Base-by-base conservation (phyloP, 2,888 invertebrate genomes). In the Drosophila atroscutellata region DNA sequence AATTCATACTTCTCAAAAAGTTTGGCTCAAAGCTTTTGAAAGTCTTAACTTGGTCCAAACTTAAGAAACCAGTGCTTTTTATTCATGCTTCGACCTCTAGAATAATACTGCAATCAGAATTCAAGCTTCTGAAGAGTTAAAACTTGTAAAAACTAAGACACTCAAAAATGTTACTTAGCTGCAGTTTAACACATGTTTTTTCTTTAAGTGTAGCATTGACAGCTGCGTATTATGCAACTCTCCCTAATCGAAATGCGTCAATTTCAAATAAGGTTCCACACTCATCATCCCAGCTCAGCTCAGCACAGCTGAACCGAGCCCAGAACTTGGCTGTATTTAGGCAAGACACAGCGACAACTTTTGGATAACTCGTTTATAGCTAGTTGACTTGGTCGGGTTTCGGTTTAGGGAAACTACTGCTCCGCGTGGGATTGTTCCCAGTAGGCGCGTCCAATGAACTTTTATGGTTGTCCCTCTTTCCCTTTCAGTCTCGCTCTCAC, bases 321-420 rank as follows among this genome's bases (percentile, higher is more conserved):
- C 71, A 64, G 65, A 64, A 59, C 72, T 75, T 81, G 76, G 63
- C 86, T 89, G 54, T 76, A 83, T 83, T 83, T 83, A 71, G 86
- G 58, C 77, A 72, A 51, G 47, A 51, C 37, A 50, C 30, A 18
- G 11, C 45, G 8, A 45, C 45, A 26, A 24, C 47, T 51, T 36
- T 51, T 36, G 30, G 30, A 71, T 55, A 55, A 77, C 81, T 54
- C 8, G 75, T 60, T 76, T 56, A 28, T 59, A 20, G 66, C 63
- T 28, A 36, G 57, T 28, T 28, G 57, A 59, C n/a, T 4, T 37
- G 47, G 54, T 13, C 20, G 15, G 34, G 18, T 7, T 18, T 39
- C 37, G 37, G 56, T 20, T 57, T 24, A 32, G 57, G 57, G n/a
- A 36, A 54, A 26, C 3, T 26, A 26, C 2, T 26, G 28, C 5